A percentile compares a stretch with the other conserved stretches of the same genome.
These are phyloP conservation scores for Leucosticte australis DNA, from an alignment of 2,113 vertebrate species.

Conservation along the genomic window DNA sequence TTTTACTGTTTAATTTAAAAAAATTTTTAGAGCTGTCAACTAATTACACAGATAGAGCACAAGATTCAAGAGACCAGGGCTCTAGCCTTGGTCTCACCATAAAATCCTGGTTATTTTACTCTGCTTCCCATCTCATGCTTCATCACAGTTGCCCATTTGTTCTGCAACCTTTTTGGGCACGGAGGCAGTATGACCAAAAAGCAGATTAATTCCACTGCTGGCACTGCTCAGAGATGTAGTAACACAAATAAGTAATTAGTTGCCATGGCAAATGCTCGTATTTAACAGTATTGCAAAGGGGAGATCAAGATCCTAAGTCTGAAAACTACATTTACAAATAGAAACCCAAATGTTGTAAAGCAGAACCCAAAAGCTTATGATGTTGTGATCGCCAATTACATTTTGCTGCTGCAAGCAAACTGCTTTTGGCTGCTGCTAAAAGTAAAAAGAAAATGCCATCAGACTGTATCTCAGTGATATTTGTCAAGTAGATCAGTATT, in stretches of 20 bases:
- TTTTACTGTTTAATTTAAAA: not conserved
- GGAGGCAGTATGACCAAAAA: not conserved
- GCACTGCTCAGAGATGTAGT: not conserved
- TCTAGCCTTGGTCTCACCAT: not conserved
- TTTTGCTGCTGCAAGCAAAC: not conserved
- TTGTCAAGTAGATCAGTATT: not conserved
- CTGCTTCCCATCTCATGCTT: not conserved
- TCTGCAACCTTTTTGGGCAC: not conserved
- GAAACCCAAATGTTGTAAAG: not conserved
- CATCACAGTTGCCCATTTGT: not conserved
- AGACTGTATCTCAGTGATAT: not conserved
- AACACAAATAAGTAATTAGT: not conserved
- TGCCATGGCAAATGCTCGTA: not conserved
- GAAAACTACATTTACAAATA: not conserved
- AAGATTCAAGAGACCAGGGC: not conserved
- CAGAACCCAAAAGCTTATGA: not conserved
- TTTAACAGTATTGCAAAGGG: not conserved
- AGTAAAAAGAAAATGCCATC: not conserved
- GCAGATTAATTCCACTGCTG: not conserved
- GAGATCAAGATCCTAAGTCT: not conserved
- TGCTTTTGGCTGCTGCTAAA: conserved; percentile 3
- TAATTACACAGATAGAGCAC: not conserved
- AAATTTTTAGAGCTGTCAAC: not conserved
- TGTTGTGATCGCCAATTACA: not conserved
- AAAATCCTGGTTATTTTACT: not conserved